Base-by-base conservation (phyloP, 1,140 invertebrate genomes). In the Aphaenogaster rudis region DNA sequence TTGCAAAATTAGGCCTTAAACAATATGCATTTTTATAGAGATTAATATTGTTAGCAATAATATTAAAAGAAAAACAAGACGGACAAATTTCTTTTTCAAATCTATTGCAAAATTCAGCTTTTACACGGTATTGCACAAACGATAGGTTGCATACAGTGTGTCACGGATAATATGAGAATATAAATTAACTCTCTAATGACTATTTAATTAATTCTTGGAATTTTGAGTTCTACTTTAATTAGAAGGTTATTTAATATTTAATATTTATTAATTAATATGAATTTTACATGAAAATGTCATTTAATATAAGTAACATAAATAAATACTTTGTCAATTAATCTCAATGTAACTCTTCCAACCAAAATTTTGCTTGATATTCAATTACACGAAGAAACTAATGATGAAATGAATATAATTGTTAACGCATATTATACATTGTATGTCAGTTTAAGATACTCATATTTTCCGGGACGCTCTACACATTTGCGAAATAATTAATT, bases 161-260 rank as follows among this genome's bases (percentile, higher is more conserved):
- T 72, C 28, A 72, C 15, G 33, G 9, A 72, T 72, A 74, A 74
- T 54, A 74, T 74, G 9, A 33, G 9, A 39, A 74, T 74, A 33
- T 33, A 52, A 54, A 54, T 54, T 36, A 33, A 52, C 6, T 52
- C 17, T 42, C 8, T 36, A 9, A 13, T 2, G 4, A 74, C 2
- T 74, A 0, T 52, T 54, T n/a, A 74, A 54, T 74, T 74, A 39
- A n/a, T 76, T 39, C 57, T 57, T 57, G 0, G 7, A 72, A 42
- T 39, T 28, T 28, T 17, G 6, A 39, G 2, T 76, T 57, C 9
- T 39, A 52, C 6, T 52, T 36, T n/a, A 39, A 33, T 28, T n/a
- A 69, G 13, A 50, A 52, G 0, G 1, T 39, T 57, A 76, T 57
- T 76, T 76, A 57, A 57, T 76, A 21, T 76, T 15, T 57, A 36